Evolutionary conservation across 64 coral and sea anemone species (phyloP), one percentile per base, ranked within the genome.

Genomic region (Astreopora myriophthalma): DNA sequence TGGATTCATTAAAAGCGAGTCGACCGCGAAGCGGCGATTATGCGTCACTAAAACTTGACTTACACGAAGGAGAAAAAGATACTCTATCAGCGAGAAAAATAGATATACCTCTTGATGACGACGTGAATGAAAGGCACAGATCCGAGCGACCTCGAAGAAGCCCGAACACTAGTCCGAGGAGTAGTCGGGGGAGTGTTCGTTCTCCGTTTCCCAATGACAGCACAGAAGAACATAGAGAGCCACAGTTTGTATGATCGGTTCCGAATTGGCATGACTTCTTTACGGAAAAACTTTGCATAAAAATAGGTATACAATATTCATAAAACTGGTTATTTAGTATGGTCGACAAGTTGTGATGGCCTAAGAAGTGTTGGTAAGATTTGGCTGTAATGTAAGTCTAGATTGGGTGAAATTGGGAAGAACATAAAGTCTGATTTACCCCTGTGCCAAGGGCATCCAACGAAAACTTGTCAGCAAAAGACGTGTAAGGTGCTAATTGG

Each of bases 171-270:
- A 72, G 79, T 65, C 79, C 79, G 79, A 83, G 79, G 33, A 64
- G 19, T 19, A 83, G 79, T 83, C 82, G 79, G 80, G 74, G 52
- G 33, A 73, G 26, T 83, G 55, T 27, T 66, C 90, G 90, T 29
- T 73, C 60, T 64, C 81, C 82, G 26, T 92, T 92, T 52, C 90
- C 90, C 67, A 80, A 92, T 24, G 82, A 85, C 12, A 74, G 46
- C 20, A 27, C 26, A 4, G 40, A 76, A 1, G 90, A 92, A 76
- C 69, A 86, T 20, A 69, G 90, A 74, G 90, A 92, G 34, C 90
- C 90, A 1, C 90, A 92, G 71, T 92, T 92, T 39, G 90, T 92
- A 16, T 92, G 75, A 60, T 83, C 75, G 75, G 5, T 79, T 14
- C 44, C 65, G 61, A 10, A 20, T 60, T 48, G 49, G 27, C 6